Percentiles rank a stretch among this genome's conserved stretches.
These are phyloP conservation scores for Galemys pyrenaicus DNA, from an alignment of 2,113 vertebrate species.

Conservation along the genomic window DNA sequence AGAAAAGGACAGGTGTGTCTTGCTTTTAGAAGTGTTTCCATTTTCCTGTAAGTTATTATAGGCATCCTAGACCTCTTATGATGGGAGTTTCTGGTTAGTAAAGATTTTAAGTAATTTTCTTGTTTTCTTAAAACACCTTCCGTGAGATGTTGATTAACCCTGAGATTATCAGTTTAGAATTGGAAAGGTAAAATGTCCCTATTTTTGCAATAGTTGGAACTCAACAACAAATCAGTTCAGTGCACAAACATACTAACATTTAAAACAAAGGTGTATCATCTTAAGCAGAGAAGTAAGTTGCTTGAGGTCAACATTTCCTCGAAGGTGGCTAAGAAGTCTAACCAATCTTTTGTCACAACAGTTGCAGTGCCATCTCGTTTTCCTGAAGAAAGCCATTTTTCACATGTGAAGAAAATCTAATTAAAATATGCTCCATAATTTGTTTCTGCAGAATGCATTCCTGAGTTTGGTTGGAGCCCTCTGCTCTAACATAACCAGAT, in stretches of 20 bases:
- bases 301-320: background rate
- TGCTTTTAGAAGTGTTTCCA: background rate
- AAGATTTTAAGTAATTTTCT: background rate
- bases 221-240: background rate
- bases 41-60: background rate
- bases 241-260: background rate
- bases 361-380: background rate
- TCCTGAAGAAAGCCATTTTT: background rate
- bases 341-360: background rate
- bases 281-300: background rate
- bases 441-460: background rate
- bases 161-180: background rate
- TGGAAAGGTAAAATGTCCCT: constrained; percentile 23
- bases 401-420: background rate
- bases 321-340: background rate
- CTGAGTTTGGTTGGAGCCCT: background rate
- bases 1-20: background rate
- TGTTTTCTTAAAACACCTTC: background rate
- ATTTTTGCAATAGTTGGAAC: background rate
- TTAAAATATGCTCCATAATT: background rate
- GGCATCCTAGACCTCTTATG: background rate
- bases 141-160: background rate
- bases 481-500: background rate
- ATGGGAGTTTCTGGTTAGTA: background rate
- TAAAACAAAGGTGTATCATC: background rate